Conservation (phyloP, 2,888 invertebrate species). For the Cheilosia grossa region DNA sequence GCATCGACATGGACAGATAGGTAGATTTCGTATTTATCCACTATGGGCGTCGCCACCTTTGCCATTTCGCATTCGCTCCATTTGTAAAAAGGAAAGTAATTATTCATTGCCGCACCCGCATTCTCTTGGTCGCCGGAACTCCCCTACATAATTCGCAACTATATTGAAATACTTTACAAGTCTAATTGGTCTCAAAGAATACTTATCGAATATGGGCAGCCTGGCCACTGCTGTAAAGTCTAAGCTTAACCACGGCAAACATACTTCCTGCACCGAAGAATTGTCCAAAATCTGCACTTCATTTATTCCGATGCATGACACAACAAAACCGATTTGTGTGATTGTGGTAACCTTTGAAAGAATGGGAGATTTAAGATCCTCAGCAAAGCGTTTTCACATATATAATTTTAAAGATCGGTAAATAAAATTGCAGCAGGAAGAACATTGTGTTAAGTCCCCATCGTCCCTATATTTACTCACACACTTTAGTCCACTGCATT, state of each 20-base stretch:
- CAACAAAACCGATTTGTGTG: constrained; percentile 42
- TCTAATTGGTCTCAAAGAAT: constrained; percentile 43
- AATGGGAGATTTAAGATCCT: constrained; percentile 33
- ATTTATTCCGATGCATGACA: constrained; percentile 52
- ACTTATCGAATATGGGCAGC: constrained; percentile 15
- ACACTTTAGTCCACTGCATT: neutral
- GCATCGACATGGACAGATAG: constrained; percentile 8
- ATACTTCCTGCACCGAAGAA: constrained; percentile 16
- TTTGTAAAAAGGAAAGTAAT: constrained; percentile 36
- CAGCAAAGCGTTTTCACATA: constrained; percentile 47
- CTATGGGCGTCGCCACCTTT: constrained; percentile 15
- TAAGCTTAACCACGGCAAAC: neutral
- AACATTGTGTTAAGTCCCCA: constrained; percentile 45
- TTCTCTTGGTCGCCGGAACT: neutral
- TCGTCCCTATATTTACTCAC: neutral
- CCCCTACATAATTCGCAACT: neutral
- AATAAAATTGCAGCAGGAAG: constrained; percentile 52
- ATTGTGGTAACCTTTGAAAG: constrained; percentile 4
- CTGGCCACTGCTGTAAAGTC: neutral
- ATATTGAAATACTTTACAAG: constrained; percentile 14
- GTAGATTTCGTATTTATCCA: neutral
- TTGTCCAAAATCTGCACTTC: constrained; percentile 36
- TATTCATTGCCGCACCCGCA: constrained; percentile 55
- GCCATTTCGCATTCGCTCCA: constrained; percentile 24
- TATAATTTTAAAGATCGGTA: constrained; percentile 53